These are phyloP conservation scores for Ranitomeya imitator DNA, from an alignment of 2,113 vertebrate genomes.

Conservation along the genomic window DNA sequence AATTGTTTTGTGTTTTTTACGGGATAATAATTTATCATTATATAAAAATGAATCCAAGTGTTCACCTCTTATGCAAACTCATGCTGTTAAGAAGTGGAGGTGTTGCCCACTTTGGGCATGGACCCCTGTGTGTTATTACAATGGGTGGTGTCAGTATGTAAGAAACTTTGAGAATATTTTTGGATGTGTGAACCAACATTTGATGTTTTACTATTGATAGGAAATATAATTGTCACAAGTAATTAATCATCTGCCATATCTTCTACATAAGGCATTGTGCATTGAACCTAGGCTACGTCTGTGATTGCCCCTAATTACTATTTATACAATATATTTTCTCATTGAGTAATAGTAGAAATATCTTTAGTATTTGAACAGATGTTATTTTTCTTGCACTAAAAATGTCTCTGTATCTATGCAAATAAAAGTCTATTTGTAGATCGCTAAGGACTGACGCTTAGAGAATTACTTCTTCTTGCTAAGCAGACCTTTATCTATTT, in stretches of 20 bases:
- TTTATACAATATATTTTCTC: conserved; percentile 38
- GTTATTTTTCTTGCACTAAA: conserved; percentile 57
- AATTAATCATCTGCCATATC: not conserved
- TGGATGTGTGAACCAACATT: not conserved
- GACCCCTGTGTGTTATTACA: not conserved
- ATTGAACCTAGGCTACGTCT: conserved; percentile 9
- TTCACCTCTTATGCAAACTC: not conserved
- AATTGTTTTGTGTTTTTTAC: too few relatives aligned
- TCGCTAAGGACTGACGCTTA: conserved; percentile 36
- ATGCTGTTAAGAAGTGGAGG: not conserved
- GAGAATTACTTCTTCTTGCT: conserved; percentile 50
- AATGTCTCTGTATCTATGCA: conserved; percentile 55
- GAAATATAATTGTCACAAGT: not conserved
- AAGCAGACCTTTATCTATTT: conserved; percentile 54
- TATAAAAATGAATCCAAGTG: not conserved
- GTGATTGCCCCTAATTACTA: conserved; percentile 20
- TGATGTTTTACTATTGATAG: not conserved
- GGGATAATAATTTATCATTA: not conserved
- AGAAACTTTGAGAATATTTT: not conserved
- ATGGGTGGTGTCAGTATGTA: not conserved
- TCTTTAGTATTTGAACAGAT: conserved; percentile 49
- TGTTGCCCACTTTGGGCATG: not conserved
- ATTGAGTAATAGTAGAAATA: conserved; percentile 56
- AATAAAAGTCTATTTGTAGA: conserved; percentile 53
- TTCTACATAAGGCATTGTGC: not conserved